Percentiles rank a stretch among this genome's conserved stretches.
These are phyloP conservation scores for Pipistrellus nathusii DNA, from an alignment of 2,797 vertebrate species.

Conservation along the genomic window DNA sequence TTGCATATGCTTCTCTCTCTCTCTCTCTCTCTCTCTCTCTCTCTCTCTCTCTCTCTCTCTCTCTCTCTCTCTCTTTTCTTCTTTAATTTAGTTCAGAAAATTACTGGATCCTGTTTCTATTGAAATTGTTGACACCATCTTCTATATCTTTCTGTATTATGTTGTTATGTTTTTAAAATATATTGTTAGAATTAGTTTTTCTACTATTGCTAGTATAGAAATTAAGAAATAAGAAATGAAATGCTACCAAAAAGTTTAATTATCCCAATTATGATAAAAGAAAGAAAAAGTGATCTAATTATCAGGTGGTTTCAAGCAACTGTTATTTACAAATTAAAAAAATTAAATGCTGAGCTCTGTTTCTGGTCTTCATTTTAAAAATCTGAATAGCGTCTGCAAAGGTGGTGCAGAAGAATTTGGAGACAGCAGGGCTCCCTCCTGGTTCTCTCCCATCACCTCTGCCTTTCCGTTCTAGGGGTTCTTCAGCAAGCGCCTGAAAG, in stretches of 20 bases:
- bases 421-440: neutral
- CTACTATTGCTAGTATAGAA: conserved; percentile 48
- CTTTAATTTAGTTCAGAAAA: conserved; percentile 28
- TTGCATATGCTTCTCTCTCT: neutral
- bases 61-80: neutral
- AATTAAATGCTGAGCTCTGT: neutral
- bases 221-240: conserved; percentile 40
- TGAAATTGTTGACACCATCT: conserved; percentile 13
- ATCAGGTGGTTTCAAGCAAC: neutral
- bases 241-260: conserved; percentile 28
- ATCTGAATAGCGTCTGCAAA: neutral
- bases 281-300: conserved; percentile 18
- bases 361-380: conserved; percentile 9
- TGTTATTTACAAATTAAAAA: conserved; percentile 48
- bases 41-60: too few relatives aligned
- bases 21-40: neutral
- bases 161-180: conserved; percentile 31
- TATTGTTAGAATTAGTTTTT: conserved; percentile 32
- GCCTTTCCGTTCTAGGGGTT: conserved; percentile 92
- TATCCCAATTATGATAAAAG: conserved; percentile 4
- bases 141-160: conserved; percentile 29
- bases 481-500: conserved; percentile 98
- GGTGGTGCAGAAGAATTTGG: neutral
- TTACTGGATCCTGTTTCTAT: neutral
- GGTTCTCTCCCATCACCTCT: conserved; percentile 69